Base-by-base conservation (phyloP, 2,888 invertebrate species). In the Sialis fuliginosa region DNA sequence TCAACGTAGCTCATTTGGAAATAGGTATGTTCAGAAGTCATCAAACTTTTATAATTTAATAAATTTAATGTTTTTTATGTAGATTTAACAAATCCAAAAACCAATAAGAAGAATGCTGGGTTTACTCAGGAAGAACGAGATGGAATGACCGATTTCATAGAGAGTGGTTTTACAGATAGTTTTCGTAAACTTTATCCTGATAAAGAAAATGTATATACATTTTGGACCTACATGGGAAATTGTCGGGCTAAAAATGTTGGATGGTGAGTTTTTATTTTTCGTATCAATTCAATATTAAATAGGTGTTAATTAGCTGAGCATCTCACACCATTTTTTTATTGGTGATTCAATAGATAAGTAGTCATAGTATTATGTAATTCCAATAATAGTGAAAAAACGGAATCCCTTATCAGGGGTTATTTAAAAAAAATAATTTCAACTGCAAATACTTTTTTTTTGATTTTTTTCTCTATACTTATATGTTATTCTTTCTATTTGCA, bases 1-100 rank as follows among this genome's bases (percentile, higher is more conserved):
- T 98, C 77, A 98, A 98, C 66, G 97, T 98, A 6, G 85, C 97
- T 13, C 97, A 99, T 64, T 68, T 77, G 52, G 92, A 92, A 71
- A 95, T 96, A 60, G 88, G 87, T 86, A 63, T 55, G 63, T 54
- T 46, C 31, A 8, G n/a, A 41, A 13, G n/a, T n/a, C 8, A 10
- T n/a, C 41, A 34, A 33, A 10, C 35, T 40, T 39, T 39, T 35
- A 30, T 39, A 22, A 46, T 45, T 45, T 10, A 32, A 13, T 32
- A 6, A 33, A 31, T 10, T 7, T 39, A 46, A 45, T 42, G 52
- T 51, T 52, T 50, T 31, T 44, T 42, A 39, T 45, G 33, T 62
- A 85, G 95, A 98, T 73, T 70, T 98, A 59, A 77, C 83, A 4
- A 96, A 97, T 68, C 97, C 98, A 1, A 92, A 92, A 64, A 74